Conservation (phyloP, 2,113 vertebrate species). For the Myrmecophaga tridactyla region DNA sequence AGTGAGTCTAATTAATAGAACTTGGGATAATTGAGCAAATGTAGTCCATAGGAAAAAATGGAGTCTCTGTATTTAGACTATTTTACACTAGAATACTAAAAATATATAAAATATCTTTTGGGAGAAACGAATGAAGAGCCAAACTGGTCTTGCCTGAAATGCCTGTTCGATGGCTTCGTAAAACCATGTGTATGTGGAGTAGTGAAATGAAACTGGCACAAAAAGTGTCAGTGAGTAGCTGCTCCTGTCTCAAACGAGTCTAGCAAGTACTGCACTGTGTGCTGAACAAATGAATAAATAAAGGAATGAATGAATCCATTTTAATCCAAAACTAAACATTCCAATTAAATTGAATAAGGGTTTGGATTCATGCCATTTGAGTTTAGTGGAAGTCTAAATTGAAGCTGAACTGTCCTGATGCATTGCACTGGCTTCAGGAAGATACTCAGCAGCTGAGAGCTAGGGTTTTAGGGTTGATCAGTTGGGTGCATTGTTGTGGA, state of each 20-base stretch:
- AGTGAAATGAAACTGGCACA: neutral
- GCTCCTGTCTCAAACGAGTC: neutral
- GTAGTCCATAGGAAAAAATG: neutral
- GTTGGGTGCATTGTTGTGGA: neutral
- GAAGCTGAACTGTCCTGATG: neutral
- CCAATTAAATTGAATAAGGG: neutral
- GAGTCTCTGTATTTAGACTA: neutral
- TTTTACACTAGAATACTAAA: neutral
- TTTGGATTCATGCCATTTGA: conserved; percentile 13
- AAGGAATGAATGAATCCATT: neutral
- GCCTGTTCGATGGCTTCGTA: neutral
- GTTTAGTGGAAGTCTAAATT: neutral
- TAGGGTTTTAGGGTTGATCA: neutral
- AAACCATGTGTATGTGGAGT: neutral
- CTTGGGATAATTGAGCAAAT: neutral
- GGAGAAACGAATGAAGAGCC: neutral
- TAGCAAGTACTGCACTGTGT: neutral
- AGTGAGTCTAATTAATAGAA: neutral
- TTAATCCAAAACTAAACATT: neutral
- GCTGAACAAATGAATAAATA: neutral
- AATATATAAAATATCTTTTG: neutral
- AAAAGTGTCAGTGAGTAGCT: neutral
- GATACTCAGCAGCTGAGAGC: neutral
- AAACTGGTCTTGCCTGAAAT: neutral
- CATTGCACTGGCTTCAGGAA: neutral